phyloP scores from a whole-genome alignment of 2,113 vertebrate genomes.

The Pica pica region DNA sequence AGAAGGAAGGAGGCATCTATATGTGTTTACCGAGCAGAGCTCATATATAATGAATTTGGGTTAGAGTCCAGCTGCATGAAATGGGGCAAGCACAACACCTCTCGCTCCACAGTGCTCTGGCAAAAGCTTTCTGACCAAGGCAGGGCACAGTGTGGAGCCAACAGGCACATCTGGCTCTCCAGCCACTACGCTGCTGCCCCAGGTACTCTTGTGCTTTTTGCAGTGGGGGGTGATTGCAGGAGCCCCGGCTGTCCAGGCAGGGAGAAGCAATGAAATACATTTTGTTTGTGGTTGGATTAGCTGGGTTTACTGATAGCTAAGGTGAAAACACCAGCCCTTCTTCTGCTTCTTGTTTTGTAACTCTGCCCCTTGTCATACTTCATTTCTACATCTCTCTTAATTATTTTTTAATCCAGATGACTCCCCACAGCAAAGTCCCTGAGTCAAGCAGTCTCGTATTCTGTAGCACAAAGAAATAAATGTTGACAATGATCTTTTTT shows the following conservation, averaged over 20 bases:
- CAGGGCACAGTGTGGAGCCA: neutral
- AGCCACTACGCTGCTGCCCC: neutral
- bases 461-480: neutral
- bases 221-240: neutral
- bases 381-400: neutral
- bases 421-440: neutral
- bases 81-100: rapidly evolving
- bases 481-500: neutral
- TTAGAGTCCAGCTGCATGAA: neutral
- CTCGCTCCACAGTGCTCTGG: rapidly evolving
- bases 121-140: neutral
- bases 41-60: neutral
- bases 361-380: neutral
- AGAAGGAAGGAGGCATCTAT: neutral
- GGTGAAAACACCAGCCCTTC: neutral
- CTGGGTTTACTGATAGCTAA: neutral
- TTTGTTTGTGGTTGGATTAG: neutral
- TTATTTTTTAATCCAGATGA: neutral
- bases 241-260: neutral
- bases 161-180: neutral
- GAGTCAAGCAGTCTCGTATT: neutral
- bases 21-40: neutral
- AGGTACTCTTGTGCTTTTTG: neutral
- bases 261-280: neutral
- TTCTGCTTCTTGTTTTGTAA: conserved; percentile 12